phyloP scores from a whole-genome alignment of 2,113 vertebrate genomes.

The Coturnix japonica region DNA sequence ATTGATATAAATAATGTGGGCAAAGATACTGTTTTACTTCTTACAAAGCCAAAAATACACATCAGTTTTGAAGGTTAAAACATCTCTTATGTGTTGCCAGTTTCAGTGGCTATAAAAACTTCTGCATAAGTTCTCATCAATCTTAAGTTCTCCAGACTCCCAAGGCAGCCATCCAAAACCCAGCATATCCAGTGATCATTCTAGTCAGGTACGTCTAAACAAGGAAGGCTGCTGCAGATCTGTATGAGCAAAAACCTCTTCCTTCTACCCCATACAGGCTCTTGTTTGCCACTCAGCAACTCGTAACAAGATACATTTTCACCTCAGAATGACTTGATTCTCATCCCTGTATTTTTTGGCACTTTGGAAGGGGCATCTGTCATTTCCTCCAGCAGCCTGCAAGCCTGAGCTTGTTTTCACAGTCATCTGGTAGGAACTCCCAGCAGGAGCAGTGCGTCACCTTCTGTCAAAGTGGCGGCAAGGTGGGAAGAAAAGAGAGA shows the following conservation, averaged over 20 bases:
- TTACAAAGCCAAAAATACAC: background rate
- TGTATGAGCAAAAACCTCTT: background rate
- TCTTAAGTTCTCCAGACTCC: background rate
- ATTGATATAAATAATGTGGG: background rate
- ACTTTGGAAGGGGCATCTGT: constrained; percentile 35
- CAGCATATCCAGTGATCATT: background rate
- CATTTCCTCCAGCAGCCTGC: constrained; percentile 3
- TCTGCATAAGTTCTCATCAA: background rate
- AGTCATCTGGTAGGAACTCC: constrained; percentile 15
- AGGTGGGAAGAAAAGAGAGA: background rate
- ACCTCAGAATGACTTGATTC: background rate
- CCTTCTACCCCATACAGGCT: background rate
- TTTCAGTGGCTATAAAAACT: background rate
- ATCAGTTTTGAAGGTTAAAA: background rate
- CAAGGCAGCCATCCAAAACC: background rate
- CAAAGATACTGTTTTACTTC: background rate
- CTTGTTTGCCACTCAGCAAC: background rate
- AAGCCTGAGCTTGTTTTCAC: constrained; percentile 29
- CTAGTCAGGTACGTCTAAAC: background rate
- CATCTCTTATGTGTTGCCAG: background rate
- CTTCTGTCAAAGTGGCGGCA: constrained; percentile 27
- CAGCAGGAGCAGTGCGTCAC: constrained; percentile 14
- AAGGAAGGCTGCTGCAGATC: background rate
- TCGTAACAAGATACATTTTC: background rate
- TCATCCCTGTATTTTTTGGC: background rate